These are phyloP conservation scores for Gymnoscopelus microlampas DNA, from an alignment of 2,797 vertebrate genomes.

Conservation along the genomic window DNA sequence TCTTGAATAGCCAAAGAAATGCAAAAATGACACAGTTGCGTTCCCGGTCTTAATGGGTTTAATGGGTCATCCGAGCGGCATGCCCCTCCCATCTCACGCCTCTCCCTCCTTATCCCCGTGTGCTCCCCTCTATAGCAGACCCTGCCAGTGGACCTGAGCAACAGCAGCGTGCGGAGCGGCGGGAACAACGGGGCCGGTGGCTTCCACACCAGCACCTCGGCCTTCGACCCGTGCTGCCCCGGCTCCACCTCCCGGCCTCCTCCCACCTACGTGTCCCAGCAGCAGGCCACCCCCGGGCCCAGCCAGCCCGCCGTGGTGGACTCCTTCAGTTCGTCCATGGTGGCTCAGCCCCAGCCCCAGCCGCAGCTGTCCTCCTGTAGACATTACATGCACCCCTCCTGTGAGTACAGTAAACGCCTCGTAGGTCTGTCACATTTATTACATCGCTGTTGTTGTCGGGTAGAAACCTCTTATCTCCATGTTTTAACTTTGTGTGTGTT, in stretches of 20 bases:
- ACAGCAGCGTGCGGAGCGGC: constrained; percentile 87
- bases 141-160: constrained; percentile 97
- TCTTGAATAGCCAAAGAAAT: too few species aligned
- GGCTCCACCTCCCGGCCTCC: constrained; percentile 90
- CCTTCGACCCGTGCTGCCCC: constrained; percentile 98
- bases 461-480: too few species aligned
- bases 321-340: constrained; percentile 88
- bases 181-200: constrained; percentile 81
- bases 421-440: too few species aligned
- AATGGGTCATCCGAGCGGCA: background rate
- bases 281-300: constrained; percentile 86
- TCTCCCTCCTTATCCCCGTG: constrained; percentile 23
- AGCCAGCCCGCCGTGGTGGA: constrained; percentile 89
- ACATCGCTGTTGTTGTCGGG: too few species aligned
- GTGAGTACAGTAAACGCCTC: constrained; percentile 62
- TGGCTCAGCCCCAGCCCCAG: constrained; percentile 88
- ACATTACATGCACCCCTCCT: constrained; percentile 88
- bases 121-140: constrained; percentile 83
- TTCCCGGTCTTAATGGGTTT: background rate
- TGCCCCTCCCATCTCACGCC: background rate
- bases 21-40: too few species aligned
- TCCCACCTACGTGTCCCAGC: constrained; percentile 84
- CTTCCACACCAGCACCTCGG: constrained; percentile 93
- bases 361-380: constrained; percentile 90
- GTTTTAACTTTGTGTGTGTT: too few species aligned